phyloP scores from a whole-genome alignment of 1,140 invertebrate species.

The Drosophila pruinosa region DNA sequence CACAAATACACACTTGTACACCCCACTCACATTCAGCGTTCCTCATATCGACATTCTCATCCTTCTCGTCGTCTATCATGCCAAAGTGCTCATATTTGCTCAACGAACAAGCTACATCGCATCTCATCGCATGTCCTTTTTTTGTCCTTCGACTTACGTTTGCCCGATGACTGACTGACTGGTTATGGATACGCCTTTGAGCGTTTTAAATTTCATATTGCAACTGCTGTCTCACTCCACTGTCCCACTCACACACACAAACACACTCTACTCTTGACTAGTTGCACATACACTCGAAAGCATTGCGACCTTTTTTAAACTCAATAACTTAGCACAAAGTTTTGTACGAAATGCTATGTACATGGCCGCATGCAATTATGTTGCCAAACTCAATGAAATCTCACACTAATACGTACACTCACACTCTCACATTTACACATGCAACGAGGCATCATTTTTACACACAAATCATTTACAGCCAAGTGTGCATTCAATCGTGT shows the following conservation, averaged over 20 bases:
- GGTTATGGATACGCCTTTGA: constrained; percentile 81
- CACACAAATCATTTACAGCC: constrained; percentile 73
- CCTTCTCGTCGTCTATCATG: constrained; percentile 68
- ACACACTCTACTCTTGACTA: constrained; percentile 38
- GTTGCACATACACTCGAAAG: constrained; percentile 41
- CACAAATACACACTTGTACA: constrained; percentile 22
- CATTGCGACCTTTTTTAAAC: constrained; percentile 29
- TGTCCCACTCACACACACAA: constrained; percentile 14
- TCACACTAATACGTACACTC: constrained; percentile 7
- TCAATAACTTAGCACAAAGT: constrained; percentile 26
- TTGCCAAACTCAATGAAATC: constrained; percentile 68
- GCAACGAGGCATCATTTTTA: constrained; percentile 57
- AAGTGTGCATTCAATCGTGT: constrained; percentile 75
- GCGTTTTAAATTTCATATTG: constrained; percentile 81
- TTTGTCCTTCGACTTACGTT: constrained; percentile 77
- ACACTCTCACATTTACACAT: not conserved
- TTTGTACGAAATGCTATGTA: constrained; percentile 27
- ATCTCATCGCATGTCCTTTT: constrained; percentile 64
- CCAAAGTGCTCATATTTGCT: constrained; percentile 75
- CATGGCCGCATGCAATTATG: constrained; percentile 69
- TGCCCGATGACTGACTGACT: constrained; percentile 47
- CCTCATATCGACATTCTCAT: constrained; percentile 16
- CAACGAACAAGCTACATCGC: constrained; percentile 34
- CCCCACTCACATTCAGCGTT: not conserved
- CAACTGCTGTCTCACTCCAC: constrained; percentile 58